Evolutionary conservation across 1,140 invertebrate species (phyloP).

Genomic region (Cephus cinctus): DNA sequence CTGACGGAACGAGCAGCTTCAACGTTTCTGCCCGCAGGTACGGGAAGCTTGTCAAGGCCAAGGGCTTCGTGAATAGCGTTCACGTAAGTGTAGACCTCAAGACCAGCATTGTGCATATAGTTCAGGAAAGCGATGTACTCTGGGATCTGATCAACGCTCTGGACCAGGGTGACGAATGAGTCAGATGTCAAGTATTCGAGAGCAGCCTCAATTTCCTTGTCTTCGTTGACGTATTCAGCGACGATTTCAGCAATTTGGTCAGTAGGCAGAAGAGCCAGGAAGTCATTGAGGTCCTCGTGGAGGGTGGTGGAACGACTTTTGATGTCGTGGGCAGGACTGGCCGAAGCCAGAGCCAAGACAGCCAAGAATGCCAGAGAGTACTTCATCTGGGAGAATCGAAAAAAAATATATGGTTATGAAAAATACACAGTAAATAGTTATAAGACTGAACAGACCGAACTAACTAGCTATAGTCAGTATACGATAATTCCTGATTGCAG

Average conservation of each 20-base stretch:
- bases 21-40: neutral
- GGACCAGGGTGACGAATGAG: conserved; percentile 20
- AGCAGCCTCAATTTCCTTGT: conserved; percentile 26
- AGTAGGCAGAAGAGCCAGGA: conserved; percentile 17
- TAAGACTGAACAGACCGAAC: conserved; percentile 3
- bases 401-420: conserved; percentile 5
- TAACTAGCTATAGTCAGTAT: conserved; percentile 15
- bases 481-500: conserved; percentile 9
- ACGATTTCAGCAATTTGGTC: conserved; percentile 21
- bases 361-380: conserved; percentile 8
- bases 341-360: conserved; percentile 11
- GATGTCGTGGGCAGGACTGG: neutral
- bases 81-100: conserved; percentile 19
- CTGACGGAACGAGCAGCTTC: conserved; percentile 1
- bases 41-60: conserved; percentile 9
- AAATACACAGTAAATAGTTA: no score
- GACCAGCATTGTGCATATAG: conserved; percentile 14
- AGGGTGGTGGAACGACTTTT: neutral
- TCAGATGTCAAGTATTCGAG: conserved; percentile 20
- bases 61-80: conserved; percentile 26
- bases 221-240: conserved; percentile 23
- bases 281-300: conserved; percentile 22
- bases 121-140: conserved; percentile 20
- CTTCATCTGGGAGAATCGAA: conserved; percentile 19
- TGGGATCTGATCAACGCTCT: conserved; percentile 18